Base-by-base conservation (phyloP, 2,113 vertebrate species). In the Bettongia penicillata region DNA sequence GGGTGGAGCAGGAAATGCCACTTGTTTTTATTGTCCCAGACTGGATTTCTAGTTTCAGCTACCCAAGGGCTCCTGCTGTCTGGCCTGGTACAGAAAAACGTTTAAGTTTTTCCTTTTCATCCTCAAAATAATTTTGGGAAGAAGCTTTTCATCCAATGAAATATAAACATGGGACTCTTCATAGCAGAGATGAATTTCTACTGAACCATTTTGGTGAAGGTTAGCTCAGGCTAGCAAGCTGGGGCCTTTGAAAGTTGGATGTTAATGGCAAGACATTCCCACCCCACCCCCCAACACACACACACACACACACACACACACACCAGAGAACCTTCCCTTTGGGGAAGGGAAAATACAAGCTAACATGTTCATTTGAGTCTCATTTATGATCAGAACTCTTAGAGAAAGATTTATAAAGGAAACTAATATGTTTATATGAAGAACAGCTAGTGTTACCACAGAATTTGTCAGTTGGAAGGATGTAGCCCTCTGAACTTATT, bases 341-440 rank as follows among this genome's bases (percentile, higher is more conserved):
- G 37, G n/a, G 68, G 68, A 84, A 43, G n/a, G 19, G 68, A 43
- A 84, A n/a, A n/a, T 19, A 84, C 5, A 84, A 19, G 7, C 68
- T 43, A 43, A 43, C 7, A 84, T 84, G 31, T 68, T 68, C 61
- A 68, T 16, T 68, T 37, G 12, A 68, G 31, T 68, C 11, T 84
- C n/a, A 84, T 84, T 84, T 92, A 49, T 90, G 43, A 57, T 43
- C 3, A 37, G 89, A 90, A 93, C 53, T 93, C 16, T 93, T 92
- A 89, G 91, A 94, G 31, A 25, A 95, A 92, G 14, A 6, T 93
- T 95, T 53, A n/a, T 90, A 77, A 95, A 96, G 91, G 91, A 57
- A n/a, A 89, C 53, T 52, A 43, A 84, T 84, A 84, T 84, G 47
- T 94, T 90, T 93, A 96, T 84, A 93, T 47, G 50, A 95, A 93